Evolutionary conservation across 2,113 vertebrate species (phyloP).

Genomic region (Caloenas nicobarica): DNA sequence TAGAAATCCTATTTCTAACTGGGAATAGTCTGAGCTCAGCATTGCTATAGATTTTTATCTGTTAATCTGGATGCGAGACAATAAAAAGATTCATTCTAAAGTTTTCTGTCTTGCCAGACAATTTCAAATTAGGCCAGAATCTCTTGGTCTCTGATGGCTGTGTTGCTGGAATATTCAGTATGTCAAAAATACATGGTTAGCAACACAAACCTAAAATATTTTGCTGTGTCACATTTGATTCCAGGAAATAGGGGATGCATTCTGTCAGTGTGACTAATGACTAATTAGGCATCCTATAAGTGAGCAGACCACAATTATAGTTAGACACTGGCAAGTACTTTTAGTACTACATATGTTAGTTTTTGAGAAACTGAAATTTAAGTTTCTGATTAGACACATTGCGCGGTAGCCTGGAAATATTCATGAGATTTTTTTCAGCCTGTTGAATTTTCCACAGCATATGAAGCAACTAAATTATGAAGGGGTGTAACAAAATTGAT

Average conservation of each 20-base stretch:
- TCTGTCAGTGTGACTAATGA: conserved; percentile 33
- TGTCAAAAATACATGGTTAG: conserved; percentile 1
- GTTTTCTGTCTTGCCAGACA: conserved; percentile 18
- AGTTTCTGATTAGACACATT: conserved; percentile 23
- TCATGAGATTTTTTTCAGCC: not conserved
- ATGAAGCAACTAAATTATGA: conserved; percentile 10
- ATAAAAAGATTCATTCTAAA: not conserved
- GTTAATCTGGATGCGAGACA: not conserved
- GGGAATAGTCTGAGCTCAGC: not conserved
- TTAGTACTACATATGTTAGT: not conserved
- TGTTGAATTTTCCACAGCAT: conserved; percentile 20
- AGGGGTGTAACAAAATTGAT: not conserved
- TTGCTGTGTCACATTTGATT: conserved; percentile 49
- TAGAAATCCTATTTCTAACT: not conserved
- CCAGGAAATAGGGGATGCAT: not conserved
- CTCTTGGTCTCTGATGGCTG: conserved; percentile 15
- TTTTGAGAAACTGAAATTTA: conserved; percentile 4
- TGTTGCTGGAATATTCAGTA: conserved; percentile 33
- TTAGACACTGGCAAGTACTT: conserved; percentile 15
- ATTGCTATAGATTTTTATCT: not conserved
- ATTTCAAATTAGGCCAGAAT: conserved; percentile 38
- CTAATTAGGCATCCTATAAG: conserved; percentile 21
- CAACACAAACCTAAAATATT: conserved; percentile 29
- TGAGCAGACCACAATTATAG: not conserved
- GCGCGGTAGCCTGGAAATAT: conserved; percentile 11